Percentiles rank a stretch among this genome's conserved stretches.
Evolutionary conservation across 2,888 invertebrate species (phyloP).

Genomic region (Sympetrum striolatum): DNA sequence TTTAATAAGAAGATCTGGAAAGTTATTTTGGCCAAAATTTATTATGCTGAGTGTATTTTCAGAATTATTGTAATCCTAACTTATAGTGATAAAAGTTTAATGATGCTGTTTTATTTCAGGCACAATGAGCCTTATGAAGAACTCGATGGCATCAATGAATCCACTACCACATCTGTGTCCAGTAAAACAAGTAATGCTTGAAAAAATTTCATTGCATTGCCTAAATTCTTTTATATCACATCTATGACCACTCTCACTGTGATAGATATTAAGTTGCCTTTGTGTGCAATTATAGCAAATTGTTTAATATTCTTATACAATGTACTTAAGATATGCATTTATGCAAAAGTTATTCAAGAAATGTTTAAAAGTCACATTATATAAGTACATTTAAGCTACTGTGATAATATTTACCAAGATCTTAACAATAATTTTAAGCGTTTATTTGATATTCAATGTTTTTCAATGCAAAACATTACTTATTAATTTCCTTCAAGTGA

Average conservation of each 20-base stretch:
- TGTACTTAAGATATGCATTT: background rate
- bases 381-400: background rate
- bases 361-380: background rate
- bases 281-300: background rate
- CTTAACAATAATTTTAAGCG: too few relatives aligned
- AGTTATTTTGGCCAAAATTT: too few relatives aligned
- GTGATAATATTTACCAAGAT: background rate
- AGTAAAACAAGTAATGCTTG: background rate
- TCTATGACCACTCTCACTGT: background rate
- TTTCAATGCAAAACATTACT: too few relatives aligned
- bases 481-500: too few relatives aligned
- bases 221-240: background rate
- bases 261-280: background rate
- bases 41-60: too few relatives aligned
- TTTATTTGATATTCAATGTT: too few relatives aligned
- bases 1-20: too few relatives aligned
- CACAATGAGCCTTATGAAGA: constrained; percentile 13
- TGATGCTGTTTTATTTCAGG: background rate
- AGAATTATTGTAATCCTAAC: too few relatives aligned
- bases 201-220: background rate
- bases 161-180: background rate
- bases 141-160: background rate
- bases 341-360: background rate
- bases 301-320: background rate
- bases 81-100: background rate